Conservation (phyloP, 2,113 vertebrate species). For the Maccullochella peelii region DNA sequence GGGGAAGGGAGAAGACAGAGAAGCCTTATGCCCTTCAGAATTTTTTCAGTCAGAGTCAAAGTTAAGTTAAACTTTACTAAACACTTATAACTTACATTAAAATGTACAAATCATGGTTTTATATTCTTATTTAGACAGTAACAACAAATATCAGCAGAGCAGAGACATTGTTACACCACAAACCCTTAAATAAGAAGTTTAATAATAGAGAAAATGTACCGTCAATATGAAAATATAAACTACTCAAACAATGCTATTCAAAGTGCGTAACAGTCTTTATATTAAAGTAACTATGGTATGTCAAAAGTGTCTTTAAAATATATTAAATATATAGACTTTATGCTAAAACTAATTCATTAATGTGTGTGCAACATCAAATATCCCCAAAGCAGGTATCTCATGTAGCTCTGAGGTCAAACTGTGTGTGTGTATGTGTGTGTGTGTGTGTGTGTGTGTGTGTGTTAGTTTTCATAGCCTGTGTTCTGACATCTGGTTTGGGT, state of each 20-base stretch:
- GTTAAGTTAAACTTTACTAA: conserved; percentile 29
- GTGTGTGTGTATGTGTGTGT: conserved; percentile 23
- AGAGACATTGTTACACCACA: background rate
- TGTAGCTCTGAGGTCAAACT: background rate
- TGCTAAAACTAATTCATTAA: background rate
- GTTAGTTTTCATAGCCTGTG: conserved; percentile 2
- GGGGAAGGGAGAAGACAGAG: conserved; percentile 26
- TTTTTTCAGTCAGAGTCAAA: conserved; percentile 9
- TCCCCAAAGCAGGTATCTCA: background rate
- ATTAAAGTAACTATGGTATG: background rate
- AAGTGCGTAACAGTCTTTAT: background rate
- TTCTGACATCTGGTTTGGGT: conserved; percentile 72
- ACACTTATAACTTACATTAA: background rate
- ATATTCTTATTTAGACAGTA: background rate
- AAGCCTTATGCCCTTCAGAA: conserved; percentile 55
- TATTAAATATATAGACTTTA: background rate
- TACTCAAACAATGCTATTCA: background rate
- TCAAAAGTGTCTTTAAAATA: background rate
- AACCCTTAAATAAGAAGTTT: background rate
- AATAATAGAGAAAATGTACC: background rate
- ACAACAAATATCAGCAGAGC: background rate
- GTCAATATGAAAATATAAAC: background rate
- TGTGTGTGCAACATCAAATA: background rate
- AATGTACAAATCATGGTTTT: background rate
- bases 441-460: conserved; percentile 11